A percentile compares a stretch with the other conserved stretches of the same genome.
Conservation (phyloP, 2,888 invertebrate species). For the Drosophila leonis region DNA sequence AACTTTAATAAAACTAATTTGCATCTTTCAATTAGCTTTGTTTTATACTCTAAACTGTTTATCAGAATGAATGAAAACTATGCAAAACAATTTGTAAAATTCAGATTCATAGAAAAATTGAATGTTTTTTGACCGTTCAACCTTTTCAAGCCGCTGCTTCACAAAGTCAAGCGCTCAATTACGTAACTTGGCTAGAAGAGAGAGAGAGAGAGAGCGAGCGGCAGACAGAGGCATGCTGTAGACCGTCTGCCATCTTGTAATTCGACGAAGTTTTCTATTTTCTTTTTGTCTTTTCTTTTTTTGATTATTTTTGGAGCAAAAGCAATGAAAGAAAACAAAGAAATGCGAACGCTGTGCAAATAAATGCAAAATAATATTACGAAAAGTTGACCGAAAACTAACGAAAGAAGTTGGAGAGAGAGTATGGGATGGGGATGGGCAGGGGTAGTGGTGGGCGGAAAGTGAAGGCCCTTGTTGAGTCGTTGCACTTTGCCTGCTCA, state of each 20-base stretch:
- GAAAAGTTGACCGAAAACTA: slow-evolving; percentile 74
- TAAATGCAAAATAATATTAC: slow-evolving; percentile 81
- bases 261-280: slow-evolving; percentile 46
- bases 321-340: slow-evolving; percentile 61
- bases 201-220: not conserved
- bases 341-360: slow-evolving; percentile 71
- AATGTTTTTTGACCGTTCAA: slow-evolving; percentile 32
- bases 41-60: not conserved
- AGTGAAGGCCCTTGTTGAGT: slow-evolving; percentile 31
- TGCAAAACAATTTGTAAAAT: slow-evolving; percentile 43
- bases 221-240: not conserved
- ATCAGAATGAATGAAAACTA: not conserved
- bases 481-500: slow-evolving; percentile 58
- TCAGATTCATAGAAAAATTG: slow-evolving; percentile 43
- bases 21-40: not conserved
- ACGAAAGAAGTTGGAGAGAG: slow-evolving; percentile 39
- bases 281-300: slow-evolving; percentile 9
- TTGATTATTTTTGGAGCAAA: slow-evolving; percentile 33
- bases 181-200: slow-evolving; percentile 48
- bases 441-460: too few relatives aligned
- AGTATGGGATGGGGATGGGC: not conserved
- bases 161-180: slow-evolving; percentile 73
- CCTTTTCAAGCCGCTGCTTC: slow-evolving; percentile 35
- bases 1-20: not conserved
- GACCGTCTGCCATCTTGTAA: slow-evolving; percentile 63